phyloP scores from a whole-genome alignment of 2,113 vertebrate species.

The Phalacrocorax aristotelis region DNA sequence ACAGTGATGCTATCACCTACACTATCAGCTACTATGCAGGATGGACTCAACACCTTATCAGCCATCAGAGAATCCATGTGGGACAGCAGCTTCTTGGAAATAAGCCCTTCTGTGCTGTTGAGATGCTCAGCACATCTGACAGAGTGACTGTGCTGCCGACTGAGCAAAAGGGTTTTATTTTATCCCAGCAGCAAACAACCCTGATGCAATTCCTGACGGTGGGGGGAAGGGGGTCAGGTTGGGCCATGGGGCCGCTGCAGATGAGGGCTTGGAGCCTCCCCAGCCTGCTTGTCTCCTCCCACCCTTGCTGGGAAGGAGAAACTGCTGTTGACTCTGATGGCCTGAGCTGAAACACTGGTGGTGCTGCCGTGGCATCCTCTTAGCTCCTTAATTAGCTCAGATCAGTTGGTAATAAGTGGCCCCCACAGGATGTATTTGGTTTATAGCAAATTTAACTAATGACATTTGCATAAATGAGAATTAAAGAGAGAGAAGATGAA shows the following conservation, averaged over 20 bases:
- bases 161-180: neutral
- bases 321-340: neutral
- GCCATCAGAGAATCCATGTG: neutral
- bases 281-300: neutral
- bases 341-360: fast-evolving
- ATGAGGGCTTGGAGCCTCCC: neutral
- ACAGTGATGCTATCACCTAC: neutral
- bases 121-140: neutral
- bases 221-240: fast-evolving
- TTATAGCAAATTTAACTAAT: neutral
- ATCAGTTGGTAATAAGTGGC: fast-evolving
- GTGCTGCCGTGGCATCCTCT: neutral
- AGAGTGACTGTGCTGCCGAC: neutral
- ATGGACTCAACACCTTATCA: neutral
- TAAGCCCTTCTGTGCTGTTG: neutral
- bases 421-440: neutral
- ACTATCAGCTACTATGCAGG: neutral
- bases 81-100: neutral
- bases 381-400: neutral
- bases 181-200: neutral
- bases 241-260: fast-evolving
- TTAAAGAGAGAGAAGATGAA: neutral
- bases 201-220: fast-evolving
- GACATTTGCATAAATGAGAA: neutral
- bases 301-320: neutral